Percentiles rank a stretch among this genome's conserved stretches.
These are phyloP conservation scores for Herpailurus yagouaroundi DNA, from an alignment of 2,113 vertebrate species.

Conservation along the genomic window DNA sequence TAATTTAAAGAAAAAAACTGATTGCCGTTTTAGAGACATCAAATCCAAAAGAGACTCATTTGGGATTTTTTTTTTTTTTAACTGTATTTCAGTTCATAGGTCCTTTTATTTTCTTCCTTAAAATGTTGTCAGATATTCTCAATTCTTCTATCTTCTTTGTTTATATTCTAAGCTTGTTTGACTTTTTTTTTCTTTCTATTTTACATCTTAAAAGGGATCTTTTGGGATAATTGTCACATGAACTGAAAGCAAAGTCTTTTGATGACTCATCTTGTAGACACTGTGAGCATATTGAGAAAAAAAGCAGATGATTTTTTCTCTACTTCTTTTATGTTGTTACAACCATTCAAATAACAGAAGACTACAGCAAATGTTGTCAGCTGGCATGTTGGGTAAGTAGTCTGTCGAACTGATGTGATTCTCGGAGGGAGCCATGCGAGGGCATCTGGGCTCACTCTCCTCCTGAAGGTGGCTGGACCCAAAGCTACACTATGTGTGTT, in stretches of 20 bases:
- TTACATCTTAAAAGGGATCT: conserved; percentile 55
- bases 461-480: not conserved
- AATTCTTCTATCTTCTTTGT: not conserved
- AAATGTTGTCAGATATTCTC: not conserved
- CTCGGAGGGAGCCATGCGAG: not conserved
- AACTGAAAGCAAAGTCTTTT: conserved; percentile 7
- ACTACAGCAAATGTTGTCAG: not conserved
- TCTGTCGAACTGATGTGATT: not conserved
- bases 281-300: not conserved
- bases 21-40: not conserved
- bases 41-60: not conserved
- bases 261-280: not conserved
- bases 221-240: conserved; percentile 26
- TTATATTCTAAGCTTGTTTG: conserved; percentile 47
- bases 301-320: not conserved
- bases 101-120: conserved; percentile 17
- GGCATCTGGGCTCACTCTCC: fast-evolving
- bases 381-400: not conserved
- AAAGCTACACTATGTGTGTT: fast-evolving
- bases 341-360: conserved; percentile 48
- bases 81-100: not conserved
- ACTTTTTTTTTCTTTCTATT: not conserved
- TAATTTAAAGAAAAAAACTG: not conserved
- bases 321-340: not conserved
- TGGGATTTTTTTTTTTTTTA: not conserved